phyloP scores from a whole-genome alignment of 2,888 invertebrate genomes.

The Calameuta pallipes region DNA sequence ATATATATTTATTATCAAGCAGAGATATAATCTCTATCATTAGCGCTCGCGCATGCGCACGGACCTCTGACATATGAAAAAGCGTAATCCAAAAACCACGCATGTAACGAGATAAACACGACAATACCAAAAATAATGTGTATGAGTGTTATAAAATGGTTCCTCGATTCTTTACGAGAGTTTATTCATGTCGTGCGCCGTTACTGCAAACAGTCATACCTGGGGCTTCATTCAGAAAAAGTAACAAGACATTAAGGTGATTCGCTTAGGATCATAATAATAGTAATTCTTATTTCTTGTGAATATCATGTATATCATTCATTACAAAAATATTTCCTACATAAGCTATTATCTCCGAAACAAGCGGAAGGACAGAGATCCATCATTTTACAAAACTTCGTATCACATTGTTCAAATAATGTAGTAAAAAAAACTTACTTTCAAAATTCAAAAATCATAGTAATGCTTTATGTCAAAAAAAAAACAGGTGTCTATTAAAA shows the following conservation, averaged over 20 bases:
- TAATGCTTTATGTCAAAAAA: too few relatives aligned
- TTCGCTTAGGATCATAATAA: too few relatives aligned
- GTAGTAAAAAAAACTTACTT: too few relatives aligned
- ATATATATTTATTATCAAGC: not conserved
- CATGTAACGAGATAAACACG: not conserved
- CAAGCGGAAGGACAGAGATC: too few relatives aligned
- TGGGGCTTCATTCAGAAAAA: not conserved
- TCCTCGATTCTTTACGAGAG: not conserved
- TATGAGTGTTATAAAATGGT: not conserved
- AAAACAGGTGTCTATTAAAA: too few relatives aligned
- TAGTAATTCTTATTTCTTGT: too few relatives aligned
- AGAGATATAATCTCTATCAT: not conserved
- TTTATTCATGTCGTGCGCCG: not conserved
- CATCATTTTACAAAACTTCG: too few relatives aligned
- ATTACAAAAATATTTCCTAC: too few relatives aligned
- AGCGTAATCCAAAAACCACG: not conserved
- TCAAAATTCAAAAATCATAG: too few relatives aligned
- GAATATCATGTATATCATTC: too few relatives aligned
- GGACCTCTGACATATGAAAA: not conserved
- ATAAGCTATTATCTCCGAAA: too few relatives aligned
- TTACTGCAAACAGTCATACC: not conserved
- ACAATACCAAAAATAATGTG: not conserved
- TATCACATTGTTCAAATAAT: too few relatives aligned
- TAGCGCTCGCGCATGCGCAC: not conserved
- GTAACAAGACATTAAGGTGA: not conserved